Conservation (phyloP, 1,140 invertebrate genomes). For the Battus philenor region DNA sequence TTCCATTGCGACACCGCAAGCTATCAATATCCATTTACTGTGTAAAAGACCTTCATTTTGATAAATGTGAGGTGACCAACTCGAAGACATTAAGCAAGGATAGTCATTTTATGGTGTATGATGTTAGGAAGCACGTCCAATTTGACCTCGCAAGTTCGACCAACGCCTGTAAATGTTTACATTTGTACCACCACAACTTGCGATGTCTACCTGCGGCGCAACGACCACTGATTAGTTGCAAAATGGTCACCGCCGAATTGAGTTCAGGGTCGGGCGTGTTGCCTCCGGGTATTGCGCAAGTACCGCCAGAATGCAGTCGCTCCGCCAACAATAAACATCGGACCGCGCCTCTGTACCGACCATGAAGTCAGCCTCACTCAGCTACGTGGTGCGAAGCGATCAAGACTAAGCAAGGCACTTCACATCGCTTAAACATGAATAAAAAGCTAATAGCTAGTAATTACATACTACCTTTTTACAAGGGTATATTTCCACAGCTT, state of each 20-base stretch:
- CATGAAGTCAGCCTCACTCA: neutral
- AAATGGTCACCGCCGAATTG: conserved; percentile 72
- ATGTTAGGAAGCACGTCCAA: conserved; percentile 53
- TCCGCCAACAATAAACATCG: conserved; percentile 26
- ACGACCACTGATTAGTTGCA: conserved; percentile 68
- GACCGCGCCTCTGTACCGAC: neutral
- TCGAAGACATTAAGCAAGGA: conserved; percentile 25
- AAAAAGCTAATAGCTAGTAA: too few species aligned
- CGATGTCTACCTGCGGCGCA: conserved; percentile 42
- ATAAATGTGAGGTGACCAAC: conserved; percentile 18
- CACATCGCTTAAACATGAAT: too few species aligned
- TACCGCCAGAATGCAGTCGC: conserved; percentile 30
- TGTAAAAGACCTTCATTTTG: conserved; percentile 16
- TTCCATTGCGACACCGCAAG: conserved; percentile 10
- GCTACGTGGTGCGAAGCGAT: neutral
- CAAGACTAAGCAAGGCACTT: too few species aligned
- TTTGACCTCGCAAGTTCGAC: conserved; percentile 55
- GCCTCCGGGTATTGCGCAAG: conserved; percentile 70
- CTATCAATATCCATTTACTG: conserved; percentile 15
- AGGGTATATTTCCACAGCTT: too few species aligned
- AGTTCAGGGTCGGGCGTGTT: conserved; percentile 66
- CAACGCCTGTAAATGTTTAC: conserved; percentile 71
- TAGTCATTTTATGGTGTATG: conserved; percentile 42
- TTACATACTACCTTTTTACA: too few species aligned
- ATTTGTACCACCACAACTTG: conserved; percentile 57